Base-by-base conservation (phyloP, 2,113 vertebrate genomes). In the Pelusios castaneus region DNA sequence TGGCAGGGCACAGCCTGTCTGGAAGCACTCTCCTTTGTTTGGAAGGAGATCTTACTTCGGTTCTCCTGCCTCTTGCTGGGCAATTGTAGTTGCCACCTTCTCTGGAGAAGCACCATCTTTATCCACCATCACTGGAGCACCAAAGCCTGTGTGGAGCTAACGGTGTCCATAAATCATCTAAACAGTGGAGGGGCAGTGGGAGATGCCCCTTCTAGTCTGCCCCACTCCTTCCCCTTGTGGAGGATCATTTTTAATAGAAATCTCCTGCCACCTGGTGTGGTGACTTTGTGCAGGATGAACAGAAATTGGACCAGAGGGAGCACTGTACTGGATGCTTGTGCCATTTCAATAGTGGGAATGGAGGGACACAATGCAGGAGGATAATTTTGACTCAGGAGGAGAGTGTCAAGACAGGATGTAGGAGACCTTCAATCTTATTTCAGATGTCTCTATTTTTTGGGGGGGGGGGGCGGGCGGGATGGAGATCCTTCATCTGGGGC, bases 71-170 rank as follows among this genome's bases (percentile, higher is more conserved):
- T 47, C 43, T 58, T 29, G 2, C 52, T 79, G 27, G 60, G 8
- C 6, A 78, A 25, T 10, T 67, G 3, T 2, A 2, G 3, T 80
- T 94, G 63, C 19, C 24, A 5, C n/a, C 84, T 88, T 58, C n/a
- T 63, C 49, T 82, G 22, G 11, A 45, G 45, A 70, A 93, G 56
- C 25, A 22, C 13, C 13, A 47, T 29, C 1, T 82, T 91, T 84
- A 19, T 79, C 63, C 38, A 10, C 47, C 67, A 27, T 34, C 3
- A 2, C 13, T 22, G n/a, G 1, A 51, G 10, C 38, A n/a, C 1
- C 12, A 6, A 24, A 43, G 22, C 85, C 21, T 2, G 0, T 45
- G 1, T 3, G 9, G 49, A 58, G 47, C n/a, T 27, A 70, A 22
- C 41, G 67, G 6, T 4, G n/a, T 27, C 0, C 16, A 31, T 45